Evolutionary conservation across 1,140 invertebrate genomes (phyloP).

Genomic region (Periplaneta americana): DNA sequence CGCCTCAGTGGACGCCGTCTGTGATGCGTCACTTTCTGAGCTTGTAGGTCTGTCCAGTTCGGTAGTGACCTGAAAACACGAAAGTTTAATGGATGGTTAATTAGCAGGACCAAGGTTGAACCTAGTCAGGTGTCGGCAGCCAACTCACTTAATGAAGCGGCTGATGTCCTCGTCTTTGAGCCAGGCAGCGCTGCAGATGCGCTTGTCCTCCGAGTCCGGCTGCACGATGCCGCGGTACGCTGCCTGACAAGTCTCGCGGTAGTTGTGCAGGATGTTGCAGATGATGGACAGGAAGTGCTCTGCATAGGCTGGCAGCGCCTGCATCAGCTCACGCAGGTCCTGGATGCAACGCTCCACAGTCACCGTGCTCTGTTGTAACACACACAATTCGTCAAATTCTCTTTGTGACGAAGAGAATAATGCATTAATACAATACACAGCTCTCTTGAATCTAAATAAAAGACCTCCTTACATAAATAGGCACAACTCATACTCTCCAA

Average conservation of each 20-base stretch:
- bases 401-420: too few relatives aligned
- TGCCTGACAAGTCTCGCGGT: constrained; percentile 67
- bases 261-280: constrained; percentile 61
- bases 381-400: too few relatives aligned
- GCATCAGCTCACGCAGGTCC: constrained; percentile 62
- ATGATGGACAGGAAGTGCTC: constrained; percentile 64
- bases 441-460: too few relatives aligned
- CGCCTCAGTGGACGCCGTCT: constrained; percentile 34
- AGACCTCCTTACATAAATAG: too few relatives aligned
- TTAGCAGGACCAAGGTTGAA: too few relatives aligned
- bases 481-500: too few relatives aligned
- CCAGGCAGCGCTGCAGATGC: constrained; percentile 85
- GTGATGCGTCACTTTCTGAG: constrained; percentile 27
- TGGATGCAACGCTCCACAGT: constrained; percentile 63
- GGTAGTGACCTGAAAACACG: constrained; percentile 61
- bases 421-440: too few relatives aligned
- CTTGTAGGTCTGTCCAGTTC: constrained; percentile 75
- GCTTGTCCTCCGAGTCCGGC: constrained; percentile 70
- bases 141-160: constrained; percentile 68
- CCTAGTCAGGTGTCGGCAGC: too few relatives aligned
- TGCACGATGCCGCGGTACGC: constrained; percentile 74
- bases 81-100: too few relatives aligned
- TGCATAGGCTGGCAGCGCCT: constrained; percentile 63
- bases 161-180: constrained; percentile 92
- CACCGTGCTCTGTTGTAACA: constrained; percentile 58